These are phyloP conservation scores for Hypomesus transpacificus DNA, from an alignment of 2,113 vertebrate genomes.

Conservation along the genomic window DNA sequence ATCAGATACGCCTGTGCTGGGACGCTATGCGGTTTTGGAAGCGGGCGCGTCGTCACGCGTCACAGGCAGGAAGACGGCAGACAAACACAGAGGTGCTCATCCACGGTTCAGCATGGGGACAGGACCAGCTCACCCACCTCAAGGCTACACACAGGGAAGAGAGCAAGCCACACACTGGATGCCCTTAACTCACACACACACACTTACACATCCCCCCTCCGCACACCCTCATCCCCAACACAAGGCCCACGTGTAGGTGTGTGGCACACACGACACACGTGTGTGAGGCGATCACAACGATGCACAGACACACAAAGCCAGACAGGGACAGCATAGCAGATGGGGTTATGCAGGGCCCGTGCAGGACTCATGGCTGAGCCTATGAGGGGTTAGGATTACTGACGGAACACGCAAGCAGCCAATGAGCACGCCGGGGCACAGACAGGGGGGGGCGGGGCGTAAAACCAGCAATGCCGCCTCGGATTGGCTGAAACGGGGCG, in stretches of 20 bases:
- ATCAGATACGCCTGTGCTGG: too few species aligned
- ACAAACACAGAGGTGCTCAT: background rate
- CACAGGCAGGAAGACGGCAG: too few species aligned
- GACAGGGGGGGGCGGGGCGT: slow-evolving; percentile 9
- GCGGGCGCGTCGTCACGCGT: too few species aligned
- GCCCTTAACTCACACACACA: background rate
- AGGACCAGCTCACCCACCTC: too few species aligned
- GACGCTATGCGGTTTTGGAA: too few species aligned
- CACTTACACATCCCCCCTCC: background rate
- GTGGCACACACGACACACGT: background rate
- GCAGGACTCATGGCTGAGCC: background rate
- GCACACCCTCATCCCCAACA: background rate
- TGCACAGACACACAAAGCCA: background rate
- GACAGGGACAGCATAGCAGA: background rate
- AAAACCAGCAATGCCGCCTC: slow-evolving; percentile 15
- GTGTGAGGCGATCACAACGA: background rate
- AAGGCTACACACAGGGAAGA: background rate
- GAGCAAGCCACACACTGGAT: background rate
- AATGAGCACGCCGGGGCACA: slow-evolving; percentile 32
- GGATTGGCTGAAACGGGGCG: slow-evolving; percentile 75
- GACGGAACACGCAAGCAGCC: slow-evolving; percentile 36
- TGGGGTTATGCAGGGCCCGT: background rate
- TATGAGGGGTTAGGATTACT: slow-evolving; percentile 10
- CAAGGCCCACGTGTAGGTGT: background rate
- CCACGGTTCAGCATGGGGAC: too few species aligned